Evolutionary conservation across 2,113 vertebrate species (phyloP), one percentile per base, ranked within the genome.

Genomic region (Sialia sialis): DNA sequence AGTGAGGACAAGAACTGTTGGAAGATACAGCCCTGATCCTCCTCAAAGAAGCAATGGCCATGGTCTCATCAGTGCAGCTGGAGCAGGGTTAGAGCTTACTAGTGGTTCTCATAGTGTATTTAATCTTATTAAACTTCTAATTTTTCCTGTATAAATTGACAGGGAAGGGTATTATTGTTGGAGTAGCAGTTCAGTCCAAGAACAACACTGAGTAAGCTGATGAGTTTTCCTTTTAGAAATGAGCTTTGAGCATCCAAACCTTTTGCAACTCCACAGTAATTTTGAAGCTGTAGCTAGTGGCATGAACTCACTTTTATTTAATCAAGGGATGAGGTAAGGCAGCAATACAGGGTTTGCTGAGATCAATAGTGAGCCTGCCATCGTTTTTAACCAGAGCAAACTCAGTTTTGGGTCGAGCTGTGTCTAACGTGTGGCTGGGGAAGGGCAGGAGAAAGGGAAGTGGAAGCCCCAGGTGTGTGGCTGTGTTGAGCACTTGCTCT

Each of bases 31-130:
- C 34, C 32, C 17, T 54, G 16, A 11, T 72, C 8, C 16, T 56
- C 29, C 13, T 0, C 56, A 52, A 43, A 34, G 34, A 69, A 68
- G 48, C 0, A 0, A 41, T 9, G 10, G 49, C 18, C 13, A 19
- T 2, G 32, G 54, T 32, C 22, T 36, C 27, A 6, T 14, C 18
- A 34, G 55, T 13, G 30, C 23, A 51, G 39, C 34, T 78, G 41
- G 17, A 38, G 9, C 7, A n/a, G 19, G 4, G 4, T 22, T 39
- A 51, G 55, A 20, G 10, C 39, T 68, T 76, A 17, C 25, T 41
- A 75, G 15, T 52, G 18, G 30, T 86, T 60, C 30, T 55, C 15
- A 27, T 11, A 36, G 6, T 16, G 3, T 20, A 59, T 36, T 62
- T 58, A 27, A 44, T 82, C 22, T 85, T 60, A 32, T 7, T 81